Percentiles rank a stretch among this genome's conserved stretches.
Evolutionary conservation across 1,140 invertebrate genomes (phyloP).

Genomic region (Microplitis demolitor): DNA sequence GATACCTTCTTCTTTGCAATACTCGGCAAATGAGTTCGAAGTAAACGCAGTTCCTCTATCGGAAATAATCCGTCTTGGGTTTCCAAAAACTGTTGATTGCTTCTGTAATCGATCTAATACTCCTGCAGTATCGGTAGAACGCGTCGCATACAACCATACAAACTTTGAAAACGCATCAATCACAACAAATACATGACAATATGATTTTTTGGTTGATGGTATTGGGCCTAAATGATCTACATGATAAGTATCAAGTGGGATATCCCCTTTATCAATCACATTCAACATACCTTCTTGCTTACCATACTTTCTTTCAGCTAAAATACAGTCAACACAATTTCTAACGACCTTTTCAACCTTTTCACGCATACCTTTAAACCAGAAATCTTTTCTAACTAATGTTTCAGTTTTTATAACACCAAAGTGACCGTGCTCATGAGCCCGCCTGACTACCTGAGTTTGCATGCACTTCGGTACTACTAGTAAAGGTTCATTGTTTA

Average conservation of each 20-base stretch:
- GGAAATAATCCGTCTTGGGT: background rate
- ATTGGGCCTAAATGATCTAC: background rate
- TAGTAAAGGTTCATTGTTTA: too few species aligned
- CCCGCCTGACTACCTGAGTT: too few species aligned
- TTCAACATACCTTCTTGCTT: background rate
- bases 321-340: background rate
- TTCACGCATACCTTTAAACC: background rate
- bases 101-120: background rate
- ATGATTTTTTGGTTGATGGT: background rate
- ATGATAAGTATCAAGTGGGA: background rate
- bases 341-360: background rate
- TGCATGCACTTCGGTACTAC: too few species aligned
- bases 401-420: background rate
- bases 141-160: background rate
- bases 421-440: background rate
- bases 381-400: background rate
- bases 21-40: background rate
- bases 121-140: background rate
- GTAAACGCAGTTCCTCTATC: background rate
- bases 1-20: background rate
- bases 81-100: background rate
- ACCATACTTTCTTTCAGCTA: background rate
- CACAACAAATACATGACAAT: background rate
- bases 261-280: background rate
- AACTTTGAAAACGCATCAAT: background rate